These are phyloP conservation scores for Lampropteryx suffumata DNA, from an alignment of 2,888 invertebrate species.

Conservation along the genomic window DNA sequence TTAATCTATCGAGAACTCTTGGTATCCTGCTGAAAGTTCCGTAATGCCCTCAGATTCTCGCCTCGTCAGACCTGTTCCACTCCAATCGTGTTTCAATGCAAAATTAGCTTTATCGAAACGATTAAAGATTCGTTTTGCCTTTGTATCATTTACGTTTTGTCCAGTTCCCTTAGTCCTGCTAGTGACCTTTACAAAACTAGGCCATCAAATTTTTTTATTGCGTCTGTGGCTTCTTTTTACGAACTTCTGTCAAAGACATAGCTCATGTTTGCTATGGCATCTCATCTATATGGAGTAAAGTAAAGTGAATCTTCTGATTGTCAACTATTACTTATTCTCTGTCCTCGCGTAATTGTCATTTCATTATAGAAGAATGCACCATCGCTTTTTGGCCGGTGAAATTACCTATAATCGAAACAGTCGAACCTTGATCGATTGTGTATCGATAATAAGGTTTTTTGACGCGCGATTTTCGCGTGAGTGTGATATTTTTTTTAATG, in stretches of 20 bases:
- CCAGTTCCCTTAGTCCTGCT: neutral
- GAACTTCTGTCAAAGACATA: no score
- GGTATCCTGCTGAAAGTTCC: conserved; percentile 49
- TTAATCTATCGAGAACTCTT: conserved; percentile 40
- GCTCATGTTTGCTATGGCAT: no score
- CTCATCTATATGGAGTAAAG: no score
- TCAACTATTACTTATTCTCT: conserved; percentile 6
- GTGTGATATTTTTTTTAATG: conserved; percentile 18
- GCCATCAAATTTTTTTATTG: no score
- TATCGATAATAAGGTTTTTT: conserved; percentile 29
- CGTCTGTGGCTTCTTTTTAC: no score
- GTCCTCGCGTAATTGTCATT: conserved; percentile 72
- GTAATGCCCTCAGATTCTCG: conserved; percentile 58
- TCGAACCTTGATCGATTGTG: conserved; percentile 65
- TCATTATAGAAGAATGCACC: conserved; percentile 78
- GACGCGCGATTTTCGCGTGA: conserved; percentile 1
- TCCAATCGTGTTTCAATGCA: neutral
- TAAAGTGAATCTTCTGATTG: conserved; percentile 1
- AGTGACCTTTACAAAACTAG: neutral
- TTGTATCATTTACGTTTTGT: no score
- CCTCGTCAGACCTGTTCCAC: conserved; percentile 40
- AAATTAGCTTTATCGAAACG: neutral
- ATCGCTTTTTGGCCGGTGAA: conserved; percentile 67
- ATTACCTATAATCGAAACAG: conserved; percentile 74
- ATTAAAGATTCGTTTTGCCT: no score